A percentile compares a stretch with the other conserved stretches of the same genome.
These are phyloP conservation scores for Chaetops frenatus DNA, from an alignment of 2,113 vertebrate genomes.

Conservation along the genomic window DNA sequence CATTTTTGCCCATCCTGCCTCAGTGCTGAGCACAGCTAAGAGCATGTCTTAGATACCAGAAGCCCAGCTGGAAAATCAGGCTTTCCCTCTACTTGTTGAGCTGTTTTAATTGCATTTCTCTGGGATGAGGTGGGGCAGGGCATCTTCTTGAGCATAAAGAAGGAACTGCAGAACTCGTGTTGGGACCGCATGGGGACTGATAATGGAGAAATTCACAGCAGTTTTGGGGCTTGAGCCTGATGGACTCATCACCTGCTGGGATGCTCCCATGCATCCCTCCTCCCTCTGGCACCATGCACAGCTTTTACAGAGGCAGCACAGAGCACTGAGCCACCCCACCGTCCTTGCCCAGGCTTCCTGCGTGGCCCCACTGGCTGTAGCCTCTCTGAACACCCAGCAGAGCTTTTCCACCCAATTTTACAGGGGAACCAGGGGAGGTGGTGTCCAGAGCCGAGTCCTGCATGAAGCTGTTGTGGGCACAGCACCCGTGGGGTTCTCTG, in stretches of 20 bases:
- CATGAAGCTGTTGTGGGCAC: neutral
- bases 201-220: neutral
- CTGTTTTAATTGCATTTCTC: neutral
- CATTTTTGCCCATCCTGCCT: neutral
- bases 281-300: neutral
- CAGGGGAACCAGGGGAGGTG: neutral
- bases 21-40: neutral
- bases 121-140: neutral
- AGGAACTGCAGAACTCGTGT: accelerated
- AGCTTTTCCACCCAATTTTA: neutral
- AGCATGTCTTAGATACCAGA: neutral
- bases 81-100: neutral
- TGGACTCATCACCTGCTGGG: neutral
- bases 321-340: accelerated
- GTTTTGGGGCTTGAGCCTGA: neutral
- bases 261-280: neutral
- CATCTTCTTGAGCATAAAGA: neutral
- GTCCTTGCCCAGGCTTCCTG: neutral
- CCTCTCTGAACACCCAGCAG: neutral
- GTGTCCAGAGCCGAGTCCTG: accelerated
- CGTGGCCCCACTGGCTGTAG: accelerated
- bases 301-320: neutral
- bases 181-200: neutral
- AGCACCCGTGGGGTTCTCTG: accelerated
- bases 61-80: neutral